These are phyloP conservation scores for Myopa testacea DNA, from an alignment of 2,888 invertebrate species.

Conservation along the genomic window DNA sequence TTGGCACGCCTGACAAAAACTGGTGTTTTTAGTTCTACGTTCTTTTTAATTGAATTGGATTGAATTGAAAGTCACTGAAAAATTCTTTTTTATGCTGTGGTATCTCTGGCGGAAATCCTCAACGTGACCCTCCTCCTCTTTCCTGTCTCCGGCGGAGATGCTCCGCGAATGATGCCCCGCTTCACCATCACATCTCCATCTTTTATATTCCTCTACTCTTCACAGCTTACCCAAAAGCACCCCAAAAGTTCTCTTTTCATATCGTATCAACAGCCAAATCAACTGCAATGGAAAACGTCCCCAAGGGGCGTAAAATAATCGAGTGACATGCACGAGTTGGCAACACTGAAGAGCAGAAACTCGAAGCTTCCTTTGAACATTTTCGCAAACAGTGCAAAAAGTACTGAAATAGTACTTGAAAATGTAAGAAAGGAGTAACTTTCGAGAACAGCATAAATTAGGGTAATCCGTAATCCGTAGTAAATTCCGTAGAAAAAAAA, in stretches of 20 bases:
- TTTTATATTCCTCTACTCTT: too few relatives aligned
- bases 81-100: not conserved
- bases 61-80: too few relatives aligned
- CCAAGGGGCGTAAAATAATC: not conserved
- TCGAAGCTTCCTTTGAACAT: not conserved
- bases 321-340: conserved; percentile 3
- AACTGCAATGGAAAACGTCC: not conserved
- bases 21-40: too few relatives aligned
- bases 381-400: too few relatives aligned
- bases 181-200: too few relatives aligned
- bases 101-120: not conserved
- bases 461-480: too few relatives aligned
- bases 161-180: too few relatives aligned
- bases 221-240: not conserved
- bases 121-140: too few relatives aligned
- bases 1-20: too few relatives aligned
- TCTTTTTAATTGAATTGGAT: too few relatives aligned
- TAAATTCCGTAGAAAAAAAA: not conserved
- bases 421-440: not conserved
- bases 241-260: not conserved
- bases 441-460: not conserved
- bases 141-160: too few relatives aligned
- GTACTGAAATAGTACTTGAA: not conserved
- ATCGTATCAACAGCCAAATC: conserved; percentile 9
- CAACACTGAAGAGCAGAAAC: not conserved